Conservation (phyloP, 2,888 invertebrate species). For the Lumbricus terrestris region DNA sequence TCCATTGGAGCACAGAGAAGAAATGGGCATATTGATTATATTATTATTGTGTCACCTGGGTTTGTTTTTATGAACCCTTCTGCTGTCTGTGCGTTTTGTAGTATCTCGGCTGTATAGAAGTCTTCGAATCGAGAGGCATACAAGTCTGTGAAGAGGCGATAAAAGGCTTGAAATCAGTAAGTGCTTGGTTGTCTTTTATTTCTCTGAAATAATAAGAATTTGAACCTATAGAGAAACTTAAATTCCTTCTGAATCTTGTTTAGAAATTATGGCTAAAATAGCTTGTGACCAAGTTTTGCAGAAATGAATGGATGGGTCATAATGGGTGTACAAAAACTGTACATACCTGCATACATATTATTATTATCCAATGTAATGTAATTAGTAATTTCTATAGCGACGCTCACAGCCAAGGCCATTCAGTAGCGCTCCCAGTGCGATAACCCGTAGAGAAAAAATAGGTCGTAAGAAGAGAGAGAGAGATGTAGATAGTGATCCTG, state of each 20-base stretch:
- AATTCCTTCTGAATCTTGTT: not conserved
- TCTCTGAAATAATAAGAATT: not conserved
- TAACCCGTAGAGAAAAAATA: no score
- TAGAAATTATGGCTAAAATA: not conserved
- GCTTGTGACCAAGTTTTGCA: not conserved
- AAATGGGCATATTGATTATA: not conserved
- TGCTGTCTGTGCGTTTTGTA: slow-evolving; percentile 54
- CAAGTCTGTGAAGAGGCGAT: slow-evolving; percentile 98
- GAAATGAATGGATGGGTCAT: slow-evolving; percentile 13
- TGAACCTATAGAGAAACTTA: not conserved
- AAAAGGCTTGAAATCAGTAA: slow-evolving; percentile 81
- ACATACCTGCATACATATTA: not conserved
- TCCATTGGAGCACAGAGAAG: not conserved
- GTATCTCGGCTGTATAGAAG: slow-evolving; percentile 98
- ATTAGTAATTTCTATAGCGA: no score
- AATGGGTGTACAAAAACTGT: not conserved
- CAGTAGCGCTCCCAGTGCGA: no score
- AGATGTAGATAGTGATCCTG: no score
- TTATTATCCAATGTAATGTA: no score
- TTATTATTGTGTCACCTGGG: not conserved
- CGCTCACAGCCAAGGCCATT: no score
- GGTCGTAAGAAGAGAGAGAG: no score
- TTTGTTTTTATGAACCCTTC: not conserved
- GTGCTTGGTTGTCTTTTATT: slow-evolving; percentile 48
- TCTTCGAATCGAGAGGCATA: slow-evolving; percentile 98